Percentiles rank a stretch among this genome's conserved stretches.
Evolutionary conservation across 2,113 vertebrate genomes (phyloP).

Genomic region (Sapajus apella): DNA sequence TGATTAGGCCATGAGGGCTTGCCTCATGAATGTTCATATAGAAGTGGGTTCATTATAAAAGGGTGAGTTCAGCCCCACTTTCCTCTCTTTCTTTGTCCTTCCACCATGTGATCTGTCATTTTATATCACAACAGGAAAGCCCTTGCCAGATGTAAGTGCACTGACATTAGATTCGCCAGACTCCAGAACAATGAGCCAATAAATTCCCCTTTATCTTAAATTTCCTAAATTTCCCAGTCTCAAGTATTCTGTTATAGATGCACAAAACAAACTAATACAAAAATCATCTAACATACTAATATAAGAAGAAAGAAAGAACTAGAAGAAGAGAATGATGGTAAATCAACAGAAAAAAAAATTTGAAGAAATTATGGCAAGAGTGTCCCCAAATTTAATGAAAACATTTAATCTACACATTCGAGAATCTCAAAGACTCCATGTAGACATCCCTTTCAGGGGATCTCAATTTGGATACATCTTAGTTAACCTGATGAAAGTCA

Average conservation of each 20-base stretch:
- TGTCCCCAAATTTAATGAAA: not conserved
- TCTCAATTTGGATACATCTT: not conserved
- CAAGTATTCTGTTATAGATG: not conserved
- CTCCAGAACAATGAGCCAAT: not conserved
- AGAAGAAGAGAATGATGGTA: not conserved
- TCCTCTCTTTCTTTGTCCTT: not conserved
- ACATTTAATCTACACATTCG: not conserved
- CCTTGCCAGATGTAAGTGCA: rapidly evolving
- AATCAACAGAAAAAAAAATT: not conserved
- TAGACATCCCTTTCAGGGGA: not conserved
- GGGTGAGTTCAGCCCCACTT: too few relatives aligned
- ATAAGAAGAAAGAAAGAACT: not conserved
- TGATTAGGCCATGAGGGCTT: not conserved
- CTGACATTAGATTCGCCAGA: too few relatives aligned
- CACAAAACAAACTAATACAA: not conserved
- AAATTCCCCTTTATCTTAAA: not conserved
- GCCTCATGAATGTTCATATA: not conserved
- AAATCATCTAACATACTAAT: not conserved
- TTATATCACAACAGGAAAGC: not conserved
- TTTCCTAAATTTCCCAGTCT: not conserved
- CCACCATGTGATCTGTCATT: not conserved
- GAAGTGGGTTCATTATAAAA: not conserved
- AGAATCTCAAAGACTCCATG: not conserved
- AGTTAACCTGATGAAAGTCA: not conserved
- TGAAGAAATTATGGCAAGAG: not conserved